A percentile compares a stretch with the other conserved stretches of the same genome.
These are phyloP conservation scores for Clarias pachynema DNA, from an alignment of 2,797 vertebrate genomes.

Conservation along the genomic window DNA sequence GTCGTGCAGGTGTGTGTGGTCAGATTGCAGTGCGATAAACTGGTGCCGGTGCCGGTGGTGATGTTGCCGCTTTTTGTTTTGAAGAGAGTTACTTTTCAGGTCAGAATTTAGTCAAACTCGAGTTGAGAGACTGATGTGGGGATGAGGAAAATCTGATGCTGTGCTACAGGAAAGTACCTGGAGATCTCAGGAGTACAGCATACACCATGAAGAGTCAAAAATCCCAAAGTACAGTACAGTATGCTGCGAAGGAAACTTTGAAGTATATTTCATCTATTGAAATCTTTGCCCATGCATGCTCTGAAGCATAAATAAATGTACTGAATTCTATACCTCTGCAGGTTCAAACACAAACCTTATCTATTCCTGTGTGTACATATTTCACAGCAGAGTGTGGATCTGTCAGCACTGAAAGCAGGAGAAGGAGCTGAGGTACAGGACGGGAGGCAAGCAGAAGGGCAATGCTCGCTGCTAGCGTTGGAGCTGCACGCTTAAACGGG, in stretches of 20 bases:
- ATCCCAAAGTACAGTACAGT: slow-evolving; percentile 36
- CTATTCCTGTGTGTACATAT: slow-evolving; percentile 25
- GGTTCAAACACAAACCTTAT: slow-evolving; percentile 41
- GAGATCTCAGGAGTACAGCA: slow-evolving; percentile 6
- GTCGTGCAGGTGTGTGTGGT: slow-evolving; percentile 60
- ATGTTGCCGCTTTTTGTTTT: neutral
- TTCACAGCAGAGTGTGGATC: slow-evolving; percentile 36
- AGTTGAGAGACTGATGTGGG: slow-evolving; percentile 11
- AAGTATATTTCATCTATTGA: slow-evolving; percentile 26
- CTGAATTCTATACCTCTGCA: slow-evolving; percentile 26
- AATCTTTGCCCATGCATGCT: slow-evolving; percentile 2
- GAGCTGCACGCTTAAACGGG: slow-evolving; percentile 44
- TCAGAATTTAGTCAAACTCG: neutral
- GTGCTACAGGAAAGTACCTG: slow-evolving; percentile 14
- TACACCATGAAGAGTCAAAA: slow-evolving; percentile 20
- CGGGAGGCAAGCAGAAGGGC: slow-evolving; percentile 41
- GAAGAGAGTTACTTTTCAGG: neutral
- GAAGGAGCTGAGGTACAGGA: slow-evolving; percentile 16
- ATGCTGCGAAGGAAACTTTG: slow-evolving; percentile 19
- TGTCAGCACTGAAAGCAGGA: slow-evolving; percentile 21
- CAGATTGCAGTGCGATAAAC: slow-evolving; percentile 40
- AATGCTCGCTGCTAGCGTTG: slow-evolving; percentile 53
- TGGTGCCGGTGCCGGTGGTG: slow-evolving; percentile 42
- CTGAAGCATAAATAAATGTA: slow-evolving; percentile 37
- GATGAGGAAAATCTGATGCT: slow-evolving; percentile 15